These are phyloP conservation scores for Thereva unica DNA, from an alignment of 2,888 invertebrate species.

Conservation along the genomic window DNA sequence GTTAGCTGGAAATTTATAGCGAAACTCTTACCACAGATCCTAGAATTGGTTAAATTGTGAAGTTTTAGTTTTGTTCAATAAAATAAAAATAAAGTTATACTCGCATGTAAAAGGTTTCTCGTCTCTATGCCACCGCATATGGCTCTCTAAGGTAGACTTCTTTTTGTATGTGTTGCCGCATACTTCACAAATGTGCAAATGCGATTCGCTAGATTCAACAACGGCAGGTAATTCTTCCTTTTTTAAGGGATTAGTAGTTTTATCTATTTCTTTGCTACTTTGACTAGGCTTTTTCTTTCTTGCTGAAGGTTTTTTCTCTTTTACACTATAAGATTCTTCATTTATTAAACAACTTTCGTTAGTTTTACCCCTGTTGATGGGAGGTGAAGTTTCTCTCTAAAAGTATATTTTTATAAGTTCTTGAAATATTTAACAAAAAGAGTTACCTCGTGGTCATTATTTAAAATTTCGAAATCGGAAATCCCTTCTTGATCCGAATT, in stretches of 20 bases:
- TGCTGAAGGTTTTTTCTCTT: too few species aligned
- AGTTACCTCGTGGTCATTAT: too few species aligned
- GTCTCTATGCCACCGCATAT: conserved; percentile 55
- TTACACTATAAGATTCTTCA: too few species aligned
- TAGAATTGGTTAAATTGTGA: conserved; percentile 38
- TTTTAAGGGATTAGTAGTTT: conserved; percentile 45
- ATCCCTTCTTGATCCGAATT: too few species aligned
- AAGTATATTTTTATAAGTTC: too few species aligned
- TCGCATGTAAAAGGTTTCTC: conserved; percentile 56
- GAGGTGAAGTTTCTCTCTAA: too few species aligned
- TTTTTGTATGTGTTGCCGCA: conserved; percentile 56
- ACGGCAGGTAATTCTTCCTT: conserved; percentile 46
- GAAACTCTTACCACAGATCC: conserved; percentile 54
- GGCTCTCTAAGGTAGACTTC: conserved; percentile 54
- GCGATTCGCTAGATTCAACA: conserved; percentile 21
- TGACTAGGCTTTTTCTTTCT: not conserved
- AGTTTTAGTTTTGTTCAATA: not conserved
- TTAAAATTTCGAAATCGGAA: too few species aligned
- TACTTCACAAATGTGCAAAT: conserved; percentile 52
- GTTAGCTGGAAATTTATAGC: conserved; percentile 56
- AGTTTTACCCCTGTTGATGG: too few species aligned
- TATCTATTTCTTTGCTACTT: conserved; percentile 36
- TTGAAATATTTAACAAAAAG: too few species aligned
- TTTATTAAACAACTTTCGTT: too few species aligned
- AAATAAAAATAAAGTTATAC: conserved; percentile 44